These are phyloP conservation scores for Hypsibius dujardini DNA, from an alignment of 1,140 invertebrate species.

Conservation along the genomic window DNA sequence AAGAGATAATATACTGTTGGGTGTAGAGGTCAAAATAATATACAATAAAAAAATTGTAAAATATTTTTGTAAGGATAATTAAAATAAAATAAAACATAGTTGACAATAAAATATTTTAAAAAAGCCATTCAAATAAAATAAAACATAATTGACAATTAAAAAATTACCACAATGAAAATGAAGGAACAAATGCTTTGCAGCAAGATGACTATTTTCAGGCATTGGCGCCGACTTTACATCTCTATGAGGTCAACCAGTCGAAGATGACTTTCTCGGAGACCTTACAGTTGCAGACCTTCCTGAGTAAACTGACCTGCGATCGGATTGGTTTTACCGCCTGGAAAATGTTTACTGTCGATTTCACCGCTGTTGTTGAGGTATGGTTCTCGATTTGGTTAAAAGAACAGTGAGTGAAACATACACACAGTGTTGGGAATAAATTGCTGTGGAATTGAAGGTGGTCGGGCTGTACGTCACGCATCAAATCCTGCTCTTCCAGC, in stretches of 20 bases:
- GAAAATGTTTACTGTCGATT: neutral
- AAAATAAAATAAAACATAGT: neutral
- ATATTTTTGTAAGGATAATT: too few species aligned
- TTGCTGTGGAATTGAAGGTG: neutral
- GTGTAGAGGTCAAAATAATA: too few species aligned
- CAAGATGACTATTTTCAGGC: conserved; percentile 9
- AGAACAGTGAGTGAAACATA: neutral
- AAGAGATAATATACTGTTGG: neutral
- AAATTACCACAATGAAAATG: neutral
- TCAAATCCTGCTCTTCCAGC: conserved; percentile 9
- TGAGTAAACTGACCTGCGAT: neutral
- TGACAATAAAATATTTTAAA: neutral
- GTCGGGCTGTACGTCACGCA: neutral
- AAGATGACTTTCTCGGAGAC: neutral
- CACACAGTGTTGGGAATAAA: neutral
- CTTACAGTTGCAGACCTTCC: conserved; percentile 11
- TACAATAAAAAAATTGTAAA: too few species aligned
- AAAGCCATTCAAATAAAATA: neutral
- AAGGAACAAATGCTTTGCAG: neutral
- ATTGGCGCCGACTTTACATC: too few species aligned
- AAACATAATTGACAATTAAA: neutral
- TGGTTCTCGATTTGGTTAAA: neutral
- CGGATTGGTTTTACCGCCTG: conserved; percentile 11
- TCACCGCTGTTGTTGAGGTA: neutral
- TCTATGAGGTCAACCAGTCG: neutral